Conservation (phyloP, 2,797 vertebrate genomes). For the Epinephelus coioides region DNA sequence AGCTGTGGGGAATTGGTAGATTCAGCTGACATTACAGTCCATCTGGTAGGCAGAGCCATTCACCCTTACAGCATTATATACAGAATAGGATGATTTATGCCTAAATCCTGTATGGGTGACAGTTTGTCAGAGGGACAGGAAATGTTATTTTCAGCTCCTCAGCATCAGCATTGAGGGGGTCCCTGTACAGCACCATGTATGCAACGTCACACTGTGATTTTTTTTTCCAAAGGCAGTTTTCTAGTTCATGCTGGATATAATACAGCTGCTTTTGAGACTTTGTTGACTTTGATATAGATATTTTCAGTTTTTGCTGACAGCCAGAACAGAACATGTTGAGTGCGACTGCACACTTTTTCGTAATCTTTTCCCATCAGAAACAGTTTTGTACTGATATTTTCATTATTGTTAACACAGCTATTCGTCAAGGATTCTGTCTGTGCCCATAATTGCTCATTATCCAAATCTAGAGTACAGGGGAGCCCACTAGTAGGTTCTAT, state of each 20-base stretch:
- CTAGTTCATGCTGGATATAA: conserved; percentile 16
- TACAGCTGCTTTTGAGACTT: not conserved
- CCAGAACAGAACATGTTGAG: not conserved
- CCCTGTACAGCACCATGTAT: conserved; percentile 44
- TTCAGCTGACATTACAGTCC: conserved; percentile 85
- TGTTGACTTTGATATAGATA: conserved; percentile 14
- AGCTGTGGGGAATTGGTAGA: conserved; percentile 66
- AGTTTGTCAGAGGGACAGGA: conserved; percentile 67
- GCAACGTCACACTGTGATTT: conserved; percentile 31
- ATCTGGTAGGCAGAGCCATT: conserved; percentile 57
- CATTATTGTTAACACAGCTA: not conserved
- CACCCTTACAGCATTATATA: conserved; percentile 65
- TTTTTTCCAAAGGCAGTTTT: conserved; percentile 5
- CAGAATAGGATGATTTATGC: conserved; percentile 81
- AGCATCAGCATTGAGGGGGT: conserved; percentile 60
- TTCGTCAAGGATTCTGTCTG: conserved; percentile 5
- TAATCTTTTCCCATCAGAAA: not conserved
- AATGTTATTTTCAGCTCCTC: conserved; percentile 75
- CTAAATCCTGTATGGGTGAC: conserved; percentile 63
- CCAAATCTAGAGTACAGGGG: not conserved
- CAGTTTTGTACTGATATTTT: not conserved
- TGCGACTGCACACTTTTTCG: not conserved
- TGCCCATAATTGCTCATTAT: conserved; percentile 22
- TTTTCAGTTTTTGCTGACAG: conserved; percentile 15
- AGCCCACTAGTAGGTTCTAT: not conserved